A percentile compares a stretch with the other conserved stretches of the same genome.
Conservation (phyloP, 2,797 vertebrate species). For the Gobio occitaniae region DNA sequence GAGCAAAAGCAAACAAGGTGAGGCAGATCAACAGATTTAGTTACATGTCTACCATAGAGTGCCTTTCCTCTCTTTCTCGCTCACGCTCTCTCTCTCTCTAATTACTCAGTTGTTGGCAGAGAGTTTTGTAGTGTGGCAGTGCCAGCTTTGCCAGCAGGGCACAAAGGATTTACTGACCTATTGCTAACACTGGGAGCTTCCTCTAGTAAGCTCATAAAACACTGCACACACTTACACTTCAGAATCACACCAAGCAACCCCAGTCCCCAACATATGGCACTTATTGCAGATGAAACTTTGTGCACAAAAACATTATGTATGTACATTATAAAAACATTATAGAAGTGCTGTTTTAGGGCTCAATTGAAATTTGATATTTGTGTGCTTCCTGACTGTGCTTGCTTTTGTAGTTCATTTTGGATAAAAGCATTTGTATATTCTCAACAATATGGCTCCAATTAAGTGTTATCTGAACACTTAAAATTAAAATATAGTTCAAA, state of each 20-base stretch:
- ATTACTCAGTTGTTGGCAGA: slow-evolving; percentile 53
- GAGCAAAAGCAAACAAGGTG: slow-evolving; percentile 59
- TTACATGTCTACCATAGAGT: slow-evolving; percentile 28
- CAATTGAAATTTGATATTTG: background rate
- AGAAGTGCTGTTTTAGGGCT: background rate
- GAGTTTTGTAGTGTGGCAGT: slow-evolving; percentile 40
- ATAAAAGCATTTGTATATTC: background rate
- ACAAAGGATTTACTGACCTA: slow-evolving; percentile 61
- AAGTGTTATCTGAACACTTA: background rate
- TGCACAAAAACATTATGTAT: background rate
- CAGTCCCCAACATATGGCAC: background rate
- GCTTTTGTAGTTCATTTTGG: background rate
- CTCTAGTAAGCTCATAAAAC: slow-evolving; percentile 50
- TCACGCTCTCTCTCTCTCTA: background rate
- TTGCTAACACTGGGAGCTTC: slow-evolving; percentile 51
- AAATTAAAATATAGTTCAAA: slow-evolving; percentile 4
- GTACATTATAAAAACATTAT: background rate
- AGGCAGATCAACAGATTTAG: slow-evolving; percentile 53
- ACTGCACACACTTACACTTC: slow-evolving; percentile 35
- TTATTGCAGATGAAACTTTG: background rate
- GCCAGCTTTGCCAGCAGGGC: slow-evolving; percentile 51
- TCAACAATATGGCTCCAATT: background rate
- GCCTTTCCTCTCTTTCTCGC: slow-evolving; percentile 25
- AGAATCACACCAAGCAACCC: background rate
- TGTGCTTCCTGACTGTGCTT: background rate